These are phyloP conservation scores for Tetragonisca angustula DNA, from an alignment of 2,888 invertebrate genomes.

Conservation along the genomic window DNA sequence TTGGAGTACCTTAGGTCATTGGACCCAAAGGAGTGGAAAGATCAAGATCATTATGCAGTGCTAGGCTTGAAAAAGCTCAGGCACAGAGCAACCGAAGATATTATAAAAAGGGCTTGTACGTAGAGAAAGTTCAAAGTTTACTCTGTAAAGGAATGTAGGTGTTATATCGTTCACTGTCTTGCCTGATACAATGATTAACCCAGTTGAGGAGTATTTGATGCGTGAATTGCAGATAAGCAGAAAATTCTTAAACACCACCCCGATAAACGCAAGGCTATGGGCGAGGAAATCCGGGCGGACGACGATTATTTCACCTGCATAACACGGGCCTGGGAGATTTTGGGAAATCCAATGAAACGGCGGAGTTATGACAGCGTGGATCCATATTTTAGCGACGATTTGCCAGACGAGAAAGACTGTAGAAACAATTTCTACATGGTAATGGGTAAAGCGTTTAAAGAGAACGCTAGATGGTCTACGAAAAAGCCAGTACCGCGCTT, in stretches of 20 bases:
- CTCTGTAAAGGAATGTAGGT: constrained; percentile 62
- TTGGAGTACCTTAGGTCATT: constrained; percentile 93
- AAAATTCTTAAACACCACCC: constrained; percentile 98
- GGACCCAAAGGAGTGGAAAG: constrained; percentile 98
- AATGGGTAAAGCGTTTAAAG: constrained; percentile 88
- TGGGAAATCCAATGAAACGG: constrained; percentile 92
- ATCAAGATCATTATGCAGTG: constrained; percentile 98
- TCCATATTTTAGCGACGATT: constrained; percentile 94
- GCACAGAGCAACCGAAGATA: constrained; percentile 94
- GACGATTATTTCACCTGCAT: constrained; percentile 99
- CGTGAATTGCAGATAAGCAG: constrained; percentile 86
- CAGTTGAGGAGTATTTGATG: constrained; percentile 42
- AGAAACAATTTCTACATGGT: constrained; percentile 92
- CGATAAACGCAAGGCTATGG: constrained; percentile 96
- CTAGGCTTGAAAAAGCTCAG: constrained; percentile 94
- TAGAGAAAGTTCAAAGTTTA: constrained; percentile 72
- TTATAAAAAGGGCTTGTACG: constrained; percentile 97
- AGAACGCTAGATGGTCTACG: constrained; percentile 96
- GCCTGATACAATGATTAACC: constrained; percentile 20
- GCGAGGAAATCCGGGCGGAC: constrained; percentile 94
- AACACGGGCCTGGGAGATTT: constrained; percentile 97
- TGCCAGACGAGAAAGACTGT: constrained; percentile 91
- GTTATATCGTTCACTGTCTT: constrained; percentile 53
- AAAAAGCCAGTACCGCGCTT: constrained; percentile 93
- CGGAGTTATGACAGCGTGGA: constrained; percentile 98